These are phyloP conservation scores for Carcinoscorpius rotundicauda DNA, from an alignment of 1,140 invertebrate genomes.

Conservation along the genomic window DNA sequence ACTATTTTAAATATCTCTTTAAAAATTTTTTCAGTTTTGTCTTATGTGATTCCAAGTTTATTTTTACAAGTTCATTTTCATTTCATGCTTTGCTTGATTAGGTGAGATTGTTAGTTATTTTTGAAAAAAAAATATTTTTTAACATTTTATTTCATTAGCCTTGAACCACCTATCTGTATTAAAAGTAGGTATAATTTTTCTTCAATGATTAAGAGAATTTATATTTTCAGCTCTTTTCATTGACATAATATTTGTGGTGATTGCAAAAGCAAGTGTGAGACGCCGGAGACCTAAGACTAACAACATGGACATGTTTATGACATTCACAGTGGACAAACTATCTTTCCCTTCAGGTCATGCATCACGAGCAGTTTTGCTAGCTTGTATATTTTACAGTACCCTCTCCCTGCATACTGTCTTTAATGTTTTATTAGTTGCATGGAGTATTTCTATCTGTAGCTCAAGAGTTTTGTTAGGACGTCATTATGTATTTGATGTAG, in stretches of 20 bases:
- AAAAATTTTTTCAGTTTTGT: no score
- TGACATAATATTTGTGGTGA: conserved; percentile 68
- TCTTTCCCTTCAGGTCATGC: conserved; percentile 95
- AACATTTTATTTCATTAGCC: no score
- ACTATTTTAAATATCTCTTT: no score
- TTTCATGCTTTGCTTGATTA: no score
- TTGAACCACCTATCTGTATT: no score
- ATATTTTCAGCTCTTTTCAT: conserved; percentile 59
- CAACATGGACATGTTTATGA: conserved; percentile 44
- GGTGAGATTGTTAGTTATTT: no score
- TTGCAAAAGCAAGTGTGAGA: conserved; percentile 64
- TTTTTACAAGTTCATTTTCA: no score
- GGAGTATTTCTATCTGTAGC: conserved; percentile 57
- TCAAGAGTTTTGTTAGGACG: conserved; percentile 67
- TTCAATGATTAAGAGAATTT: no score
- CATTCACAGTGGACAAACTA: conserved; percentile 66
- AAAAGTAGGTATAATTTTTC: no score
- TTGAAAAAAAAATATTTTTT: no score
- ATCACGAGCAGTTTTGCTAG: conserved; percentile 65
- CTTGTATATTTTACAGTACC: conserved; percentile 41
- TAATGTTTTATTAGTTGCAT: conserved; percentile 44
- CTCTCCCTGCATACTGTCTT: conserved; percentile 36
- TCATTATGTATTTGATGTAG: conserved; percentile 77
- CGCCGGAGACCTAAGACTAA: conserved; percentile 59
- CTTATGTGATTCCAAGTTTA: no score